These are phyloP conservation scores for Scaptomyza graminum DNA, from an alignment of 1,140 invertebrate genomes.

Conservation along the genomic window DNA sequence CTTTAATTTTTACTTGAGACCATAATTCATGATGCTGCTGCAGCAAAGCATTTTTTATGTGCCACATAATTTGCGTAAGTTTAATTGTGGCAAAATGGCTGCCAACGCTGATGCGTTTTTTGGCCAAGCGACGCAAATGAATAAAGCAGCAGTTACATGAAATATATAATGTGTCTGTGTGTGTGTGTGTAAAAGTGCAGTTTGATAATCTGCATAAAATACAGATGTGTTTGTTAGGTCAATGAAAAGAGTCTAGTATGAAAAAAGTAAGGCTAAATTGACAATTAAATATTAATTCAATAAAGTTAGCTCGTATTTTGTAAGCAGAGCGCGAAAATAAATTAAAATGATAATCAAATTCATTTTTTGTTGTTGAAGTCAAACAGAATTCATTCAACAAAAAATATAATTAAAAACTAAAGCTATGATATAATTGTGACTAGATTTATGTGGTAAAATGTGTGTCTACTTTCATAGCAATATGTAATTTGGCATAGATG, in stretches of 20 bases:
- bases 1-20: slow-evolving; percentile 76
- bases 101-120: slow-evolving; percentile 13
- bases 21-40: slow-evolving; percentile 56
- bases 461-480: slow-evolving; percentile 6
- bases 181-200: too few relatives aligned
- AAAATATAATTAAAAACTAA: not conserved
- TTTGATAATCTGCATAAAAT: too few relatives aligned
- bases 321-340: too few relatives aligned
- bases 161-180: not conserved
- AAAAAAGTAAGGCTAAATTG: too few relatives aligned
- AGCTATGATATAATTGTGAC: not conserved
- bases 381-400: slow-evolving; percentile 8
- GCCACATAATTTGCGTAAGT: slow-evolving; percentile 68
- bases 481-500: slow-evolving; percentile 42
- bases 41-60: slow-evolving; percentile 48
- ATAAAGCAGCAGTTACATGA: slow-evolving; percentile 33
- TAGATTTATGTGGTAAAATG: too few relatives aligned
- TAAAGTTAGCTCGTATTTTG: too few relatives aligned
- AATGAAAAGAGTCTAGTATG: too few relatives aligned
- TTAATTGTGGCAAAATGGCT: slow-evolving; percentile 66
- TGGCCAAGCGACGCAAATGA: slow-evolving; percentile 42
- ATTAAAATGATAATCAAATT: too few relatives aligned
- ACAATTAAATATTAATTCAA: too few relatives aligned
- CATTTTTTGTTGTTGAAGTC: too few relatives aligned
- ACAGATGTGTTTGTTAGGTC: slow-evolving; percentile 2